Conservation (phyloP, 2,113 vertebrate genomes). For the Tinamus guttatus region DNA sequence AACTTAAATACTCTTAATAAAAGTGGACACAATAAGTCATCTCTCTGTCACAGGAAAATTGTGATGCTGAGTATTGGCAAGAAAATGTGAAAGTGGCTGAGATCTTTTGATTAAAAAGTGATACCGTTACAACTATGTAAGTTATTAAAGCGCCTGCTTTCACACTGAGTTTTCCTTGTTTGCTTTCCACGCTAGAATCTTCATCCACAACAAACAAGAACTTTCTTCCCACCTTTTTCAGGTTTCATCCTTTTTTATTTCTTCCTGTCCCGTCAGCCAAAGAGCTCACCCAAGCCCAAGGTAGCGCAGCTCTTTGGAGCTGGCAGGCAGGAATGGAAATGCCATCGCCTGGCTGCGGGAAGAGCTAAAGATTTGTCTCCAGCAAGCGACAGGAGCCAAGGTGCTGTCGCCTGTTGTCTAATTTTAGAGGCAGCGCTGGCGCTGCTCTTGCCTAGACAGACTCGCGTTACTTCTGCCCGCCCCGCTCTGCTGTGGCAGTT, state of each 20-base stretch:
- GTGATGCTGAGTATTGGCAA: neutral
- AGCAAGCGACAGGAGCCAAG: slow-evolving; percentile 78
- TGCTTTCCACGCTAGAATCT: neutral
- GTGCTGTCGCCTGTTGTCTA: slow-evolving; percentile 81
- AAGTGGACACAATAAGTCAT: slow-evolving; percentile 25
- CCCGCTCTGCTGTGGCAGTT: slow-evolving; percentile 71
- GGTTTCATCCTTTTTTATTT: neutral
- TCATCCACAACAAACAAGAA: rapidly evolving
- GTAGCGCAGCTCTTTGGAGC: slow-evolving; percentile 41
- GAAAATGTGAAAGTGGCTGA: slow-evolving; percentile 30
- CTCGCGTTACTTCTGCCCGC: slow-evolving; percentile 74
- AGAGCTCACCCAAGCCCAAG: slow-evolving; percentile 13
- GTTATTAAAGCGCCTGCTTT: neutral
- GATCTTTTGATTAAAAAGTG: slow-evolving; percentile 59
- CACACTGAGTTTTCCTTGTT: neutral
- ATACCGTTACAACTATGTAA: slow-evolving; percentile 6
- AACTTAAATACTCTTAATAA: slow-evolving; percentile 51
- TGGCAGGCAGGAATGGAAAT: slow-evolving; percentile 76
- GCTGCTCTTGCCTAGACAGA: slow-evolving; percentile 82
- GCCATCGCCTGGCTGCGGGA: slow-evolving; percentile 75
- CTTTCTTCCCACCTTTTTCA: rapidly evolving
- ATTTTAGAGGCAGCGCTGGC: slow-evolving; percentile 82
- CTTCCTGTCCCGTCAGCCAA: neutral
- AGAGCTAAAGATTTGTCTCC: slow-evolving; percentile 80
- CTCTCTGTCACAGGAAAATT: neutral